phyloP scores from a whole-genome alignment of 2,797 vertebrate species.

The Anas acuta region DNA sequence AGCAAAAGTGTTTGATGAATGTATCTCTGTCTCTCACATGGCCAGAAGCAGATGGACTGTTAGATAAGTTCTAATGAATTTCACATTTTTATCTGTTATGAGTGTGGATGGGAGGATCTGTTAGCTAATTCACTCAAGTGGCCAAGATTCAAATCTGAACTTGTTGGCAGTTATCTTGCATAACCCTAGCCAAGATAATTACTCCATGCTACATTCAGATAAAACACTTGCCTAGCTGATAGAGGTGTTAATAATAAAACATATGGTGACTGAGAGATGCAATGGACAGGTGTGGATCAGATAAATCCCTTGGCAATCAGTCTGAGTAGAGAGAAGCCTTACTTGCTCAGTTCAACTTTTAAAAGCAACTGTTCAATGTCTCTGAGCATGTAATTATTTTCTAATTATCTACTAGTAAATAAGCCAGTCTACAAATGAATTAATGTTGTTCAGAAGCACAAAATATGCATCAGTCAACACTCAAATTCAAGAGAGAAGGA shows the following conservation, averaged over 20 bases:
- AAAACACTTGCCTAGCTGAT: background rate
- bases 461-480: background rate
- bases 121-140: background rate
- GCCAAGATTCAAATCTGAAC: background rate
- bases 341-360: slow-evolving; percentile 3
- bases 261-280: background rate
- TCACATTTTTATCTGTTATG: background rate
- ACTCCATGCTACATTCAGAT: background rate
- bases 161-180: background rate
- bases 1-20: background rate
- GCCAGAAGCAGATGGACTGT: background rate
- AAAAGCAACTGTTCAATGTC: background rate
- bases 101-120: background rate
- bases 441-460: background rate
- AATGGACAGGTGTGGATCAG: background rate
- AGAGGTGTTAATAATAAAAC: background rate
- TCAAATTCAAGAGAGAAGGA: background rate
- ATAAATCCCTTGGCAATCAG: background rate
- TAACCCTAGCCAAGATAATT: background rate
- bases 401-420: background rate
- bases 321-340: background rate
- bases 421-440: background rate
- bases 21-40: background rate
- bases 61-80: background rate
- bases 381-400: slow-evolving; percentile 7